These are phyloP conservation scores for Amblyteles armatorius DNA, from an alignment of 2,888 invertebrate genomes.

Conservation along the genomic window DNA sequence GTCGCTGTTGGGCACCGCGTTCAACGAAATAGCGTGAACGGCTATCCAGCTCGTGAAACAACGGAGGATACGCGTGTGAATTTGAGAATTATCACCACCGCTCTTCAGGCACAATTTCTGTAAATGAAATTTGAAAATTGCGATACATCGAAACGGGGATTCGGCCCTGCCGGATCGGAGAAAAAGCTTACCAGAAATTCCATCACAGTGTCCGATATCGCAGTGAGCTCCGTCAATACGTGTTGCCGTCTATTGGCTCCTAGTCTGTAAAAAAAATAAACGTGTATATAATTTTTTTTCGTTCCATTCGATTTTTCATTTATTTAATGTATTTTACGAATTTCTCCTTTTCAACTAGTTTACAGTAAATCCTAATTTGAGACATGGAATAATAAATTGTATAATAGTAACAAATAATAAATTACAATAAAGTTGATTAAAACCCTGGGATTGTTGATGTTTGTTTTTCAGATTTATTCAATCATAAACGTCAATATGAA, in stretches of 20 bases:
- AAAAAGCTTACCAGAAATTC: slow-evolving; percentile 88
- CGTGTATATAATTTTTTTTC: background rate
- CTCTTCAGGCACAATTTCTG: slow-evolving; percentile 90
- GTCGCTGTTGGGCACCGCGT: slow-evolving; percentile 90
- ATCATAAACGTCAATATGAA: too few species aligned
- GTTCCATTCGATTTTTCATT: background rate
- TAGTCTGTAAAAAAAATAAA: slow-evolving; percentile 84
- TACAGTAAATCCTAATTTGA: too few species aligned
- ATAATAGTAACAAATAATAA: background rate
- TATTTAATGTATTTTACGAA: too few species aligned
- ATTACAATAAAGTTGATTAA: background rate
- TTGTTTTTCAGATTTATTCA: too few species aligned
- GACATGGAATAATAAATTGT: too few species aligned
- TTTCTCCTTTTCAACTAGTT: too few species aligned
- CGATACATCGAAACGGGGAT: background rate
- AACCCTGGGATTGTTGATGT: too few species aligned
- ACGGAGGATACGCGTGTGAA: slow-evolving; percentile 91
- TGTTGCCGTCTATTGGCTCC: slow-evolving; percentile 96
- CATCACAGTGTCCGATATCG: slow-evolving; percentile 91
- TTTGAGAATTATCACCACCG: slow-evolving; percentile 88
- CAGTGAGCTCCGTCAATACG: slow-evolving; percentile 92
- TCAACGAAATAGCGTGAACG: slow-evolving; percentile 92
- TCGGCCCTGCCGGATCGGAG: background rate
- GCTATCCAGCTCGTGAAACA: slow-evolving; percentile 97
- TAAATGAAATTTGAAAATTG: slow-evolving; percentile 68